Conservation (phyloP, 2,888 invertebrate genomes). For the Automeris io region DNA sequence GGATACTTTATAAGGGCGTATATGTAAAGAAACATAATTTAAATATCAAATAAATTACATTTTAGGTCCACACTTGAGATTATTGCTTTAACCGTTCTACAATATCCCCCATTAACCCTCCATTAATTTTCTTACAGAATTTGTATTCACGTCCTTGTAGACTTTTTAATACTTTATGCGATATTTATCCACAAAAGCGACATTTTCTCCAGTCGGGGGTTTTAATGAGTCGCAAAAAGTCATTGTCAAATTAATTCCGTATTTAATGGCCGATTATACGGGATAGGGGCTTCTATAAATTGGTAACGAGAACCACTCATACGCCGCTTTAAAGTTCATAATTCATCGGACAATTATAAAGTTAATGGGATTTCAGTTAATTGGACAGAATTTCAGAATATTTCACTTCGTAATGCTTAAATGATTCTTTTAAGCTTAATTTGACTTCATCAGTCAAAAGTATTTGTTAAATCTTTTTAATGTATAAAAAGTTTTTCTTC, state of each 20-base stretch:
- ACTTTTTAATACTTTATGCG: neutral
- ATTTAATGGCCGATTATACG: conserved; percentile 15
- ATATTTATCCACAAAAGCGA: neutral
- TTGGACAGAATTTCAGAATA: neutral
- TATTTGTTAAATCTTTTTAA: neutral
- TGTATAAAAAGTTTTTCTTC: too few relatives aligned
- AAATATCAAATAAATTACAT: too few relatives aligned
- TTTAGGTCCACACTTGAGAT: too few relatives aligned
- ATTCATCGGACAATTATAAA: conserved; percentile 13
- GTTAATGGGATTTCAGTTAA: neutral
- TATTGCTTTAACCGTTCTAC: too few relatives aligned
- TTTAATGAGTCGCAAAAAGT: conserved; percentile 10
- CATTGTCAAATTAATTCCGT: conserved; percentile 14
- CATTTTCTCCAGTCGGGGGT: neutral
- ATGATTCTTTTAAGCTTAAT: neutral
- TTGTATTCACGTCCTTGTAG: too few relatives aligned
- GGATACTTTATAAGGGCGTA: too few relatives aligned
- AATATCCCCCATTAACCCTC: too few relatives aligned
- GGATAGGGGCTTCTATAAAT: conserved; percentile 16
- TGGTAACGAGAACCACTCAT: conserved; percentile 10
- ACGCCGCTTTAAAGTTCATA: conserved; percentile 12
- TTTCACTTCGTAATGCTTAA: neutral
- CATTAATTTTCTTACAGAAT: too few relatives aligned
- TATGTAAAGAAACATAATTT: too few relatives aligned
- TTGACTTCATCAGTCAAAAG: too few relatives aligned